These are phyloP conservation scores for Gastrophysa polygoni DNA, from an alignment of 2,888 invertebrate species.

Conservation along the genomic window DNA sequence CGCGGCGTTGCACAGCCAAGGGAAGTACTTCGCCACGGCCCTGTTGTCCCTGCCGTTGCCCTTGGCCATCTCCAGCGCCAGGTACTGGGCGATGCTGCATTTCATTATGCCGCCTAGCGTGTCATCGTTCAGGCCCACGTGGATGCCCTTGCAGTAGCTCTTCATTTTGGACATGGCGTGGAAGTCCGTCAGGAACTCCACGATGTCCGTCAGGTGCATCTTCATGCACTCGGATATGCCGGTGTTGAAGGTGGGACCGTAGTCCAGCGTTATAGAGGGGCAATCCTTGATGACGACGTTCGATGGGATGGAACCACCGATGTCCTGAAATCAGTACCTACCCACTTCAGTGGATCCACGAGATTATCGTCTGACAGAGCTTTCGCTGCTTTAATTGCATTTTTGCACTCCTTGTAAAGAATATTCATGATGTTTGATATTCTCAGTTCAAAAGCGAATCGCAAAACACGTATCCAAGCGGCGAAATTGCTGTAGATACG, in stretches of 20 bases:
- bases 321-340: constrained; percentile 68
- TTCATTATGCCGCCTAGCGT: constrained; percentile 96
- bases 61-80: constrained; percentile 92
- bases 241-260: constrained; percentile 69
- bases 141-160: constrained; percentile 73
- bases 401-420: no score
- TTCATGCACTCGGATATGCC: constrained; percentile 95
- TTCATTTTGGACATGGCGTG: constrained; percentile 96
- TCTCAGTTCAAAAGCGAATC: no score
- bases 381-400: no score
- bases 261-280: constrained; percentile 55
- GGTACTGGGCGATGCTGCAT: constrained; percentile 91
- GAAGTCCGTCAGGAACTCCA: constrained; percentile 95
- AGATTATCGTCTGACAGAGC: no score
- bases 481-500: no score
- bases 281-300: constrained; percentile 71
- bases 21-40: constrained; percentile 80
- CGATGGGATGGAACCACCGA: constrained; percentile 86
- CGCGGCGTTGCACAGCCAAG: constrained; percentile 88
- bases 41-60: constrained; percentile 85
- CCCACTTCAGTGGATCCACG: no score
- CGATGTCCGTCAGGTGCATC: constrained; percentile 87
- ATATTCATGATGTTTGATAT: no score
- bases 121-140: constrained; percentile 84
- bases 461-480: no score